Conservation (phyloP, 2,888 invertebrate genomes). For the Synanthedon formicaeformis region DNA sequence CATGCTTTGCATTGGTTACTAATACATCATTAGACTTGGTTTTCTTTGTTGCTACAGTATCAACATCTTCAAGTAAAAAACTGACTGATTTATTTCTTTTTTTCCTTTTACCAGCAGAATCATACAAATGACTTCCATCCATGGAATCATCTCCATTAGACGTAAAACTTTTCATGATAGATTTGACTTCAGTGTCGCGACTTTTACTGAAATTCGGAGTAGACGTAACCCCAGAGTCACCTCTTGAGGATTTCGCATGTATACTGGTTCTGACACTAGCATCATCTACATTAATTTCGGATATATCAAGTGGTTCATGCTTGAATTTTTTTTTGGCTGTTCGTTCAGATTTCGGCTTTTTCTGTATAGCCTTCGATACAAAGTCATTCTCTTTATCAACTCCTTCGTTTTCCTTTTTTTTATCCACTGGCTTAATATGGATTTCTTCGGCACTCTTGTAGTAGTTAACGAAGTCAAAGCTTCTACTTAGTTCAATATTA, state of each 20-base stretch:
- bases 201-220: slow-evolving; percentile 21
- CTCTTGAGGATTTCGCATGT: slow-evolving; percentile 12
- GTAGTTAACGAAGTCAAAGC: slow-evolving; percentile 36
- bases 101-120: slow-evolving; percentile 27
- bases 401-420: slow-evolving; percentile 14
- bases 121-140: slow-evolving; percentile 14
- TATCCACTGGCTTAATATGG: slow-evolving; percentile 16
- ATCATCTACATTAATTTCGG: slow-evolving; percentile 28
- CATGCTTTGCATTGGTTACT: slow-evolving; percentile 7
- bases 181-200: slow-evolving; percentile 24
- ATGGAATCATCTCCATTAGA: slow-evolving; percentile 13
- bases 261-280: slow-evolving; percentile 13
- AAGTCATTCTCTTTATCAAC: slow-evolving; percentile 12
- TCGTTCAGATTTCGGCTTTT: slow-evolving; percentile 16
- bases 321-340: slow-evolving; percentile 23
- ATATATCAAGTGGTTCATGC: slow-evolving; percentile 19
- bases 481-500: slow-evolving; percentile 11
- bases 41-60: slow-evolving; percentile 37
- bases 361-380: slow-evolving; percentile 11
- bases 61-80: slow-evolving; percentile 47
- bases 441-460: slow-evolving; percentile 40
- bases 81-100: slow-evolving; percentile 59
- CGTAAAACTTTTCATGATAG: slow-evolving; percentile 35
- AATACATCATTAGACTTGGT: slow-evolving; percentile 35
- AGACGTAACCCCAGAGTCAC: slow-evolving; percentile 23